A percentile compares a stretch with the other conserved stretches of the same genome.
phyloP scores from a whole-genome alignment of 2,113 vertebrate genomes.

The Sorex araneus region DNA sequence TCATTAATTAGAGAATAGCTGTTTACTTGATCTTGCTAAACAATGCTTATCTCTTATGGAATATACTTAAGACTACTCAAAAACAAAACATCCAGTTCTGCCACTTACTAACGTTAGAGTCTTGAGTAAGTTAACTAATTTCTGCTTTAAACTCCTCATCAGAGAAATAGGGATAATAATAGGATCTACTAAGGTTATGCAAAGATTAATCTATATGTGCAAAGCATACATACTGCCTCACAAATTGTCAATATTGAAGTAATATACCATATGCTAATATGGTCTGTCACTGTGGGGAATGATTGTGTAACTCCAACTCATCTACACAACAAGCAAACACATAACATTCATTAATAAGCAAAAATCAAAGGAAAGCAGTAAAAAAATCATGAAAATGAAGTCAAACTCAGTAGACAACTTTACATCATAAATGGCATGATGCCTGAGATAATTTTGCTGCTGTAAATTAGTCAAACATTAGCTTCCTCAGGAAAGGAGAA shows the following conservation, averaged over 20 bases:
- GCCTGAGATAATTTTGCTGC: constrained; percentile 17
- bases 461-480: constrained; percentile 34
- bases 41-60: background rate
- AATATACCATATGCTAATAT: background rate
- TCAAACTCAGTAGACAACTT: constrained; percentile 6
- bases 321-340: constrained; percentile 14
- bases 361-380: constrained; percentile 20
- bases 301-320: background rate
- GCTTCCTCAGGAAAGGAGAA: constrained; percentile 27
- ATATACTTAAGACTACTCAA: background rate
- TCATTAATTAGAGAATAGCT: constrained; percentile 59
- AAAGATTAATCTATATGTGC: constrained; percentile 4
- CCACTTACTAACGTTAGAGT: constrained; percentile 44
- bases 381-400: background rate
- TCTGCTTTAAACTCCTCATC: constrained; percentile 18
- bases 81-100: constrained; percentile 53
- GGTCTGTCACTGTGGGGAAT: background rate
- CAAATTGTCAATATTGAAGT: background rate
- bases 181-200: background rate
- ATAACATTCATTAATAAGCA: background rate
- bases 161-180: constrained; percentile 50
- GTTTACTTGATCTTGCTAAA: constrained; percentile 42
- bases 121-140: constrained; percentile 45
- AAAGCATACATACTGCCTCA: background rate
- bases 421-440: background rate